Base-by-base conservation (phyloP, 1,140 invertebrate species). In the Linepithema humile region DNA sequence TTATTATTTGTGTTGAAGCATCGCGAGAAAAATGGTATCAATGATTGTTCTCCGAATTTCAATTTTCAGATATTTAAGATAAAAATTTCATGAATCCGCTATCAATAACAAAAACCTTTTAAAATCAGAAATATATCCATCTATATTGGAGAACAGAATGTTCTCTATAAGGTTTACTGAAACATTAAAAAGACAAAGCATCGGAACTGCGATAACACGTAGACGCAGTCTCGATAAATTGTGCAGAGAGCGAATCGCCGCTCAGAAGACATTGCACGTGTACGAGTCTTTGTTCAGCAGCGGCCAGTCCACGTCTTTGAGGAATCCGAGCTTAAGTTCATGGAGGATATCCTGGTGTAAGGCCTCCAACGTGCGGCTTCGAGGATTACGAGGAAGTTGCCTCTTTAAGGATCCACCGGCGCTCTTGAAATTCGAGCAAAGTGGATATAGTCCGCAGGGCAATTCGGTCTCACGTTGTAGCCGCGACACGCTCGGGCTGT, bases 401-500 rank as follows among this genome's bases (percentile, higher is more conserved):
- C 84, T 87, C 85, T 82, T 87, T 64, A 75, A 82, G 86, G 75
- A 70, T 50, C 55, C 70, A n/a, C 40, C 60, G 45, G 38, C 35
- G n/a, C 50, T 65, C 85, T 84, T 85, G 87, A 85, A 88, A 88
- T 88, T 84, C 75, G 75, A 88, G 70, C 69, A 82, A 74, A 88
- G 38, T 67, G 64, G 83, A 88, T 88, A 72, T 50, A 88, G 43
- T 60, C 59, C 40, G 65, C 20, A 40, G 50, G 10, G 43, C 64
- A 80, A 70, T 69, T 80, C 64, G 26, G 48, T 15, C 23, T 9
- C 23, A 26, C 15, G 20, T 23, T 48, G 38, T 45, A 40, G 53
- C 35, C 72, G 17, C 35, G 72, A 45, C 62, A 55, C 43, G 53
- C 40, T 35, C 45, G 75, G 15, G 29, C 7, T 45, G 32, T 84